Conservation (phyloP, 2,888 invertebrate genomes). For the Lasioglossum leucozonium region DNA sequence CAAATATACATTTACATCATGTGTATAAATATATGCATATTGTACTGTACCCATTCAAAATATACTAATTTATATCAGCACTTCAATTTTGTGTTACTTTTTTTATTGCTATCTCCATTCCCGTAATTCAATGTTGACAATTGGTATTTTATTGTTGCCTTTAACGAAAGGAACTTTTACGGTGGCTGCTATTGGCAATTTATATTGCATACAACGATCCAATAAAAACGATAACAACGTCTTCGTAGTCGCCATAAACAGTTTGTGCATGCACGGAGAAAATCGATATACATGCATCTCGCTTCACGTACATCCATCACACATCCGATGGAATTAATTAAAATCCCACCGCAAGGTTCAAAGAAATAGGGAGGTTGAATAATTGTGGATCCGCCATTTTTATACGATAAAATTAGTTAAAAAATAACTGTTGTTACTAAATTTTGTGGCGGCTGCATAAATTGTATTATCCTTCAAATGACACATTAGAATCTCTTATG, state of each 20-base stretch:
- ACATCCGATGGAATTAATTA: background rate
- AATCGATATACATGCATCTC: slow-evolving; percentile 5
- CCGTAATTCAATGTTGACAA: background rate
- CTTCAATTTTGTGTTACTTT: background rate
- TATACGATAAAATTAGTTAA: background rate
- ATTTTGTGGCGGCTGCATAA: background rate
- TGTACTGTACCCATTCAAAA: background rate
- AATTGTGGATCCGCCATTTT: background rate
- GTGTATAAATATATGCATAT: too few species aligned
- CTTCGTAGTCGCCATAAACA: slow-evolving; percentile 7
- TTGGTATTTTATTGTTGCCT: background rate
- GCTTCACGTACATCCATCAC: background rate
- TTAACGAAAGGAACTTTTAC: background rate
- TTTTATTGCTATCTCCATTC: background rate
- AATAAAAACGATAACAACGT: slow-evolving; percentile 1
- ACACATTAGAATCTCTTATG: background rate
- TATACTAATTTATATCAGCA: background rate
- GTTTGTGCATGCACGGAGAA: background rate
- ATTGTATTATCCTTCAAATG: background rate
- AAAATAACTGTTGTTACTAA: background rate
- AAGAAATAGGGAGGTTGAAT: background rate
- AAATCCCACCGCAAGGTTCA: background rate
- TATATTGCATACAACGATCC: background rate
- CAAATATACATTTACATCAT: too few species aligned
- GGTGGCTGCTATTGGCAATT: background rate